These are phyloP conservation scores for Drosophila melanogaster DNA, from an alignment of 1,140 invertebrate species.

Conservation along the genomic window Release_6_plus_ISO1_MT NT_037436.4:2273501-2274000, in stretches of 20 bases:
- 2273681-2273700: constrained; percentile 31
- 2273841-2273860: neutral
- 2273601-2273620: constrained; percentile 24
- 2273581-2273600: constrained; percentile 6
- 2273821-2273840: constrained; percentile 26
- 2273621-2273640: constrained; percentile 14
- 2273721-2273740: neutral
- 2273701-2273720: constrained; percentile 1
- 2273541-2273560: neutral
- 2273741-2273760: constrained; percentile 94
- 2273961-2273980: constrained; percentile 28
- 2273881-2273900: neutral
- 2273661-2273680: constrained; percentile 34
- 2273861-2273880: neutral
- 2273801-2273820: constrained; percentile 93
- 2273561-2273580: constrained; percentile 28
- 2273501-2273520: constrained; percentile 2
- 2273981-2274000: constrained; percentile 40
- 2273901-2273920: constrained; percentile 22
- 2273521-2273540: neutral
- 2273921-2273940: constrained; percentile 30
- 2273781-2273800: constrained; percentile 97
- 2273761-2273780: constrained; percentile 97
- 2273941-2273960: constrained; percentile 19
- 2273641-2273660: constrained; percentile 37